A percentile compares a stretch with the other conserved stretches of the same genome.
These are phyloP conservation scores for Myiotriccus ornatus DNA, from an alignment of 2,797 vertebrate genomes.

Conservation along the genomic window DNA sequence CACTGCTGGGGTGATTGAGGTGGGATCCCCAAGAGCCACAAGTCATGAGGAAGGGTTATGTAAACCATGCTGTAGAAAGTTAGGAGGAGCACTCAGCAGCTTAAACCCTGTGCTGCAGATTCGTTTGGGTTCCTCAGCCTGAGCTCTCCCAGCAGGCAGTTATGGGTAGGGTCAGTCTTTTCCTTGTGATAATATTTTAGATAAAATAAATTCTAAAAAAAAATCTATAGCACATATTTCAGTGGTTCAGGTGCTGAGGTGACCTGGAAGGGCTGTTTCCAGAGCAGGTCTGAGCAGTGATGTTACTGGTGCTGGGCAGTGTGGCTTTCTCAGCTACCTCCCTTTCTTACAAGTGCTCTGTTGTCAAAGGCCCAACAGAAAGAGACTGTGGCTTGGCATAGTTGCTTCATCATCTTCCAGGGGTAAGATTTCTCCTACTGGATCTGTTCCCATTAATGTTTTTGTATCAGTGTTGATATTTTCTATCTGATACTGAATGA, in stretches of 20 bases:
- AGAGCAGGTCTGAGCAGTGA: fast-evolving
- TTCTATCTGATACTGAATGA: not conserved
- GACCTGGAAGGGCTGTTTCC: not conserved
- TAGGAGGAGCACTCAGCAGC: not conserved
- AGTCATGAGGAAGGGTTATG: not conserved
- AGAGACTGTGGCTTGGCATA: not conserved
- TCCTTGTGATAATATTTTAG: not conserved
- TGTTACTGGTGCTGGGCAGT: not conserved
- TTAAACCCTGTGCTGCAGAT: not conserved
- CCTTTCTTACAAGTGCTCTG: not conserved
- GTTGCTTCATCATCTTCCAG: not conserved
- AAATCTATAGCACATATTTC: not conserved
- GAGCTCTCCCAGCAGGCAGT: not conserved
- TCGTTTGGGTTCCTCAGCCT: not conserved
- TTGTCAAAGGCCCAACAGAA: not conserved
- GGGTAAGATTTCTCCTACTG: not conserved
- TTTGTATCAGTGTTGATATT: not conserved
- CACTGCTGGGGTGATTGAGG: not conserved
- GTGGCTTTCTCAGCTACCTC: not conserved
- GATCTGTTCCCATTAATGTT: not conserved
- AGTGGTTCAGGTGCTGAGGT: not conserved
- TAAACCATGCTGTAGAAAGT: not conserved
- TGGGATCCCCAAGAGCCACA: not conserved
- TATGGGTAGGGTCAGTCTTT: not conserved
- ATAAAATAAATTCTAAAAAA: not conserved